Evolutionary conservation across 2,797 vertebrate species (phyloP).

Genomic region (Setipinna tenuifilis): DNA sequence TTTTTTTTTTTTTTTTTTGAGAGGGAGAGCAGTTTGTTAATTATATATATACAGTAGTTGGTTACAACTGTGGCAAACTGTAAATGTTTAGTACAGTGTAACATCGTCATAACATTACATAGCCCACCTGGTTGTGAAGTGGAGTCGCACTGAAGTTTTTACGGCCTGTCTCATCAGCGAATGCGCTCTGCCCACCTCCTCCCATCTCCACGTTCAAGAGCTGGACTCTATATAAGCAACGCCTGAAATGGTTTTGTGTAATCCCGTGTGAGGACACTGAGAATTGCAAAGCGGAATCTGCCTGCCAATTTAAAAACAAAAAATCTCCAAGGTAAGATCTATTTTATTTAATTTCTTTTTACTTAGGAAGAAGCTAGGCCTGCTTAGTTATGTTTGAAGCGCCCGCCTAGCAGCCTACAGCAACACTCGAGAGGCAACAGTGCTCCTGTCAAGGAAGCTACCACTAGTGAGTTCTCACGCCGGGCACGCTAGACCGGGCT

Average conservation of each 20-base stretch:
- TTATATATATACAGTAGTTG: too few species aligned
- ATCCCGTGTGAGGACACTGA: background rate
- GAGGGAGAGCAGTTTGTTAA: too few species aligned
- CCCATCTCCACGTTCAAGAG: slow-evolving; percentile 7
- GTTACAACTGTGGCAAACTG: too few species aligned
- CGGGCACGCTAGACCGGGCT: too few species aligned
- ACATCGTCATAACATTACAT: background rate
- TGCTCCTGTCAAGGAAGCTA: too few species aligned
- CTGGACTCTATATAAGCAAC: slow-evolving; percentile 14
- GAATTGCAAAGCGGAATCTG: background rate
- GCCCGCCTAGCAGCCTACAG: too few species aligned
- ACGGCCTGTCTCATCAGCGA: background rate
- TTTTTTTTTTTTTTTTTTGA: too few species aligned
- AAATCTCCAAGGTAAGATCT: background rate
- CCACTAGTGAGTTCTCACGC: too few species aligned
- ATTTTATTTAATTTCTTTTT: background rate
- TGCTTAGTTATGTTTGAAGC: too few species aligned
- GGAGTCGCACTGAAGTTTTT: background rate
- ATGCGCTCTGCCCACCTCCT: slow-evolving; percentile 11
- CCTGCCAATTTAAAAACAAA: background rate
- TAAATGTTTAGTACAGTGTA: too few species aligned
- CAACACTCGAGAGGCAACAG: too few species aligned
- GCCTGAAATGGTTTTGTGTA: background rate
- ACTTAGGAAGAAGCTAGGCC: too few species aligned
- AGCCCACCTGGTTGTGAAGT: background rate